Percentiles rank a stretch among this genome's conserved stretches.
Conservation (phyloP, 2,888 invertebrate species). For the Agriopis marginaria region DNA sequence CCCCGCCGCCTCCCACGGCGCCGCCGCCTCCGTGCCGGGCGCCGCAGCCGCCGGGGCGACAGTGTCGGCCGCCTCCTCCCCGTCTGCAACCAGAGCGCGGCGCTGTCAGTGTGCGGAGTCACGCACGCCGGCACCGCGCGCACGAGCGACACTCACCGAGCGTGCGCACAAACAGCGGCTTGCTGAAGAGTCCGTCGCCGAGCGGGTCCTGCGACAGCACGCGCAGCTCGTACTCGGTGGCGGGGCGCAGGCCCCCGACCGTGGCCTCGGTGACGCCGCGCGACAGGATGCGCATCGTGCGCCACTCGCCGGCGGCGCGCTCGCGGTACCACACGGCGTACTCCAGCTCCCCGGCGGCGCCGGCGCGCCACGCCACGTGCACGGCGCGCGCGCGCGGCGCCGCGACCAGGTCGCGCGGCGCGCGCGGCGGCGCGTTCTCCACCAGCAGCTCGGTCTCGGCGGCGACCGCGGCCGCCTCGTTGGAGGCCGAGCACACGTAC, state of each 20-base stretch:
- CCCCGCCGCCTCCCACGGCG: slow-evolving; percentile 44
- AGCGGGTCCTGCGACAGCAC: slow-evolving; percentile 93
- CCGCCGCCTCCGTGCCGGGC: slow-evolving; percentile 42
- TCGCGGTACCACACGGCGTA: slow-evolving; percentile 95
- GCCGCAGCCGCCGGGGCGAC: slow-evolving; percentile 47
- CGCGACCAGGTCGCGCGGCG: slow-evolving; percentile 94
- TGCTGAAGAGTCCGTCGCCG: slow-evolving; percentile 96
- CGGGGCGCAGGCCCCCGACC: slow-evolving; percentile 91
- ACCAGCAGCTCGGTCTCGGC: slow-evolving; percentile 93
- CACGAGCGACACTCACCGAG: slow-evolving; percentile 65
- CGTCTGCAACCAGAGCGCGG: slow-evolving; percentile 5
- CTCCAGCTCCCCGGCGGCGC: slow-evolving; percentile 90
- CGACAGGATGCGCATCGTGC: slow-evolving; percentile 91
- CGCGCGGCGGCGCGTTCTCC: slow-evolving; percentile 95
- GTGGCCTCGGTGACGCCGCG: slow-evolving; percentile 92
- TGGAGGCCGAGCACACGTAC: slow-evolving; percentile 93
- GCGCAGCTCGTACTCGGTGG: slow-evolving; percentile 95
- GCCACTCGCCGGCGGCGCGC: slow-evolving; percentile 92
- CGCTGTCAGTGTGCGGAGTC: slow-evolving; percentile 20
- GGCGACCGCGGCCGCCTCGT: slow-evolving; percentile 94
- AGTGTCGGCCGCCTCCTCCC: slow-evolving; percentile 35
- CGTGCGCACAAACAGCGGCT: slow-evolving; percentile 91
- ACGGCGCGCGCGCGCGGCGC: slow-evolving; percentile 89
- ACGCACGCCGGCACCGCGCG: slow-evolving; percentile 29
- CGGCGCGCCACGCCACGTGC: slow-evolving; percentile 93